A percentile compares a stretch with the other conserved stretches of the same genome.
phyloP scores from a whole-genome alignment of 2,797 vertebrate species.

The Sparus aurata region DNA sequence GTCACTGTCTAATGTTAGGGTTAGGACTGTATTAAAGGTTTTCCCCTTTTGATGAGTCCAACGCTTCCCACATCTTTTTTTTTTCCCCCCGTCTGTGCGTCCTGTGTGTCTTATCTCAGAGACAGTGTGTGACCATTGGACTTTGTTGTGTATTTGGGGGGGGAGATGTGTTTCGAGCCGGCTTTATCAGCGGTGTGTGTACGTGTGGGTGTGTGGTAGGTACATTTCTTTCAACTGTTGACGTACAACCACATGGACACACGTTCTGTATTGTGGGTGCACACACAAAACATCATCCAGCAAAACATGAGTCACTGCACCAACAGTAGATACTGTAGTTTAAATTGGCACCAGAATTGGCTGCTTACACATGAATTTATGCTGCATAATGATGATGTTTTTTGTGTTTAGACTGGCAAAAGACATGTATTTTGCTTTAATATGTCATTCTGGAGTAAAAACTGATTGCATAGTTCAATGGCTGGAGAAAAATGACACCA shows the following conservation, averaged over 20 bases:
- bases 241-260: background rate
- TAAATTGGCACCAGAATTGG: background rate
- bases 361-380: background rate
- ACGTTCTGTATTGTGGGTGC: background rate
- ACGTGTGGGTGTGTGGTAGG: constrained; percentile 10
- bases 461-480: no score
- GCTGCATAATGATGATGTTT: background rate
- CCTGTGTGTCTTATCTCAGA: constrained; percentile 58
- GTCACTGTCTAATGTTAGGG: background rate
- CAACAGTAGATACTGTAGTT: background rate
- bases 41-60: constrained; percentile 18
- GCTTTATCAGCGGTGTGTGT: constrained; percentile 19
- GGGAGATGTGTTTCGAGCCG: constrained; percentile 17
- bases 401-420: no score
- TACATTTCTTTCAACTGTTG: background rate
- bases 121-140: constrained; percentile 58
- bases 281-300: background rate
- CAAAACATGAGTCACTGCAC: background rate
- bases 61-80: background rate
- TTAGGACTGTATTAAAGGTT: background rate
- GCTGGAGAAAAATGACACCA: no score
- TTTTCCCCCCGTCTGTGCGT: constrained; percentile 11
- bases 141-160: constrained; percentile 56
- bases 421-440: no score
- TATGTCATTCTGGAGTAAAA: no score